Percentiles rank a stretch among this genome's conserved stretches.
phyloP scores from a whole-genome alignment of 2,113 vertebrate species.

The Arenaria interpres region DNA sequence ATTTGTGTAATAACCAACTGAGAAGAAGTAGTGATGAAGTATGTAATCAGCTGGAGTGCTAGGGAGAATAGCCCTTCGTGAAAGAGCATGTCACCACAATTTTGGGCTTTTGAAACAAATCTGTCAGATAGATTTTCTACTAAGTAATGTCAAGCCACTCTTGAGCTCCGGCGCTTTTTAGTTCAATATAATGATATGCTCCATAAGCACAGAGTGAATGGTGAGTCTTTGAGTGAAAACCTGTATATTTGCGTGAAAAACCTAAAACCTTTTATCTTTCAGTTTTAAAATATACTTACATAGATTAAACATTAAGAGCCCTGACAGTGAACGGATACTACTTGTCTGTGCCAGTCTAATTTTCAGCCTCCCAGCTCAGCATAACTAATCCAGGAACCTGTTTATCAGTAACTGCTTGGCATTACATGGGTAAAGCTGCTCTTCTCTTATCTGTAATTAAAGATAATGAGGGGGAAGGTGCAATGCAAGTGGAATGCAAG shows the following conservation, averaged over 20 bases:
- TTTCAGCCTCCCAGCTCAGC: background rate
- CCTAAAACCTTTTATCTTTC: background rate
- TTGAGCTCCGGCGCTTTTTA: background rate
- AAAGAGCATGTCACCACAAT: background rate
- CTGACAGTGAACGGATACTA: background rate
- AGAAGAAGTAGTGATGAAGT: background rate
- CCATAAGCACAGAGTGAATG: background rate
- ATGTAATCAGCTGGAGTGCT: background rate
- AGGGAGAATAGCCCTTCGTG: background rate
- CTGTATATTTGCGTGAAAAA: too few species aligned
- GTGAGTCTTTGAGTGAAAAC: background rate
- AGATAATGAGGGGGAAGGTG: background rate
- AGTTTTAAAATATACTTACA: background rate
- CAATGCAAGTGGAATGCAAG: background rate
- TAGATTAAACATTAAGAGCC: background rate
- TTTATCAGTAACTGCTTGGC: background rate
- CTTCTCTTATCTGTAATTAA: background rate
- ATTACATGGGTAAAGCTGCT: background rate
- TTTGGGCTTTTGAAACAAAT: slow-evolving; percentile 24
- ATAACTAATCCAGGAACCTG: background rate
- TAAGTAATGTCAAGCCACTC: background rate
- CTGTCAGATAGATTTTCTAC: background rate
- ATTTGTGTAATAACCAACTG: background rate
- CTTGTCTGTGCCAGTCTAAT: background rate
- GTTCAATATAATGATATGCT: background rate